phyloP scores from a whole-genome alignment of 2,888 invertebrate genomes.

The Troilus luridus region DNA sequence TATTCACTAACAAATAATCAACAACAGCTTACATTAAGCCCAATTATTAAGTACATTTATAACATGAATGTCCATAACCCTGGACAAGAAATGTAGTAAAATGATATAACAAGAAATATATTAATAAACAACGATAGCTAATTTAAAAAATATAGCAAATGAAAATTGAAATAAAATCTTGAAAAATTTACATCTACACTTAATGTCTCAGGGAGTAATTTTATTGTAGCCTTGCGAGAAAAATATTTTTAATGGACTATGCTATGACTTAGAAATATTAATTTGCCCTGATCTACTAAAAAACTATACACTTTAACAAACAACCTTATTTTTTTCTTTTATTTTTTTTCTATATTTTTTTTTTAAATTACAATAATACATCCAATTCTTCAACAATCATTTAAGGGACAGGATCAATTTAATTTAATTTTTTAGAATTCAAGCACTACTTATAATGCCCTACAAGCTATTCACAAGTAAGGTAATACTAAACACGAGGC shows the following conservation, averaged over 20 bases:
- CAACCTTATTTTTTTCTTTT: slow-evolving; percentile 54
- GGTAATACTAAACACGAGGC: slow-evolving; percentile 51
- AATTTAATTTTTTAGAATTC: slow-evolving; percentile 26
- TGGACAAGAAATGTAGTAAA: slow-evolving; percentile 56
- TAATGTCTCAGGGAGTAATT: slow-evolving; percentile 56
- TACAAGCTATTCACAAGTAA: slow-evolving; percentile 57
- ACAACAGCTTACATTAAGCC: slow-evolving; percentile 64
- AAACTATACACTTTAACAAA: slow-evolving; percentile 60
- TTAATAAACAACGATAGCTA: slow-evolving; percentile 28
- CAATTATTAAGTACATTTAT: slow-evolving; percentile 62
- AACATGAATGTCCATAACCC: slow-evolving; percentile 59
- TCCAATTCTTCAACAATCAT: slow-evolving; percentile 36
- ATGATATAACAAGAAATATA: slow-evolving; percentile 42
- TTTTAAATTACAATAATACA: slow-evolving; percentile 45
- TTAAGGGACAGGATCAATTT: neutral
- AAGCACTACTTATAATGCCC: slow-evolving; percentile 55
- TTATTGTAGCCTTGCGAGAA: slow-evolving; percentile 55
- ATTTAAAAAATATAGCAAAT: slow-evolving; percentile 4
- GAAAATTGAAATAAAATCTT: slow-evolving; percentile 23
- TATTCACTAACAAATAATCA: slow-evolving; percentile 64
- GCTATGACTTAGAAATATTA: slow-evolving; percentile 60
- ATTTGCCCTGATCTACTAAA: slow-evolving; percentile 53
- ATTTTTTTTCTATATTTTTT: neutral
- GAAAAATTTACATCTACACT: slow-evolving; percentile 45
- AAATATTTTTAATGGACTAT: slow-evolving; percentile 58